A percentile compares a stretch with the other conserved stretches of the same genome.
Conservation (phyloP, 1,140 invertebrate genomes). For the Drosophila sechellia region DNA sequence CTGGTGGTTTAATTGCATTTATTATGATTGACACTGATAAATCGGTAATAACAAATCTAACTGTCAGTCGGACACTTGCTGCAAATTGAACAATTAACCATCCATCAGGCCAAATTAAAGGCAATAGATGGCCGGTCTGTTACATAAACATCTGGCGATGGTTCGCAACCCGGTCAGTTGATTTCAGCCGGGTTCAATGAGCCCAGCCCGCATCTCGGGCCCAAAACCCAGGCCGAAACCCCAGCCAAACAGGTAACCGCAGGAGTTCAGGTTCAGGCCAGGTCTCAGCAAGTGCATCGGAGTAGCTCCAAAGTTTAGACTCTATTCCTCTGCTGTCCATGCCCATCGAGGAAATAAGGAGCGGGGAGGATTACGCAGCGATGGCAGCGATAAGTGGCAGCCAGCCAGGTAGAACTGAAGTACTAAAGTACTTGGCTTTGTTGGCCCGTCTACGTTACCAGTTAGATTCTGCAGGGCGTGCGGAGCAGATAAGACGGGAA, state of each 20-base stretch:
- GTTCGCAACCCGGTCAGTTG: conserved; percentile 25
- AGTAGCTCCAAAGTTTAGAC: conserved; percentile 14
- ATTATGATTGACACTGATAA: conserved; percentile 78
- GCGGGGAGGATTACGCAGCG: conserved; percentile 26
- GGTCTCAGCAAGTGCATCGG: conserved; percentile 33
- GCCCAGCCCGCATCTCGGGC: conserved; percentile 41
- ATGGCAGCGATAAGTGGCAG: conserved; percentile 48
- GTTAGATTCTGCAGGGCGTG: conserved; percentile 16
- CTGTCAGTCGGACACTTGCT: conserved; percentile 51
- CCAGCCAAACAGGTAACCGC: conserved; percentile 46
- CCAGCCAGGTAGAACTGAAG: conserved; percentile 30
- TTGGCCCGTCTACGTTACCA: conserved; percentile 44
- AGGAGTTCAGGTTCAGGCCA: conserved; percentile 41
- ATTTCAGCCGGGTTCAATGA: conserved; percentile 43
- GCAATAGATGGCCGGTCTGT: conserved; percentile 54
- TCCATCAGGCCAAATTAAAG: conserved; percentile 74
- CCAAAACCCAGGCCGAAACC: conserved; percentile 4
- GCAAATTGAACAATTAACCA: conserved; percentile 75
- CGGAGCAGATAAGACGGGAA: conserved; percentile 27
- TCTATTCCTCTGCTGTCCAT: neutral
- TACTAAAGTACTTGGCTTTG: conserved; percentile 55
- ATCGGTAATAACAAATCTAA: conserved; percentile 42
- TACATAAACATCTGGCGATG: conserved; percentile 42
- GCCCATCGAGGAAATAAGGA: neutral
- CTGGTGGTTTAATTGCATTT: conserved; percentile 70